phyloP scores from a whole-genome alignment of 2,113 vertebrate genomes.

The Pseudorhombus dupliciocellatus region DNA sequence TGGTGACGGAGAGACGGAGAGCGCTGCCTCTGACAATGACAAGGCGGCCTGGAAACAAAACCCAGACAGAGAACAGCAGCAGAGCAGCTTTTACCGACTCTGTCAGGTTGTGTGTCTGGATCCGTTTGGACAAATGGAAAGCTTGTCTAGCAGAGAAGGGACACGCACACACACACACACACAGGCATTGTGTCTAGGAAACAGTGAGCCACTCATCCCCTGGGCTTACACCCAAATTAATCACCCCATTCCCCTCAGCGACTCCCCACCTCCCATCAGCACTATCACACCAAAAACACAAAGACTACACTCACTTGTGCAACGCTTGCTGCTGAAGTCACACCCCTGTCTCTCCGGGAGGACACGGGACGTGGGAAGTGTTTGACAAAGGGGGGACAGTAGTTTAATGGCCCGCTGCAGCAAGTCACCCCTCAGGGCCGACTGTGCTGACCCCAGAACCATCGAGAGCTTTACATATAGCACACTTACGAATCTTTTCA shows the following conservation, averaged over 20 bases:
- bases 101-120: constrained; percentile 40
- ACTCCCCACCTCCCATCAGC: constrained; percentile 33
- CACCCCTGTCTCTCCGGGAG: background rate
- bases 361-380: background rate
- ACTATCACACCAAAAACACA: constrained; percentile 22
- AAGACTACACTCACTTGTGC: constrained; percentile 1
- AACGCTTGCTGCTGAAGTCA: background rate
- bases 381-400: background rate
- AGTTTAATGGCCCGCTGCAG: constrained; percentile 20
- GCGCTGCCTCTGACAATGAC: constrained; percentile 7
- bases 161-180: background rate
- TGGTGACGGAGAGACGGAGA: constrained; percentile 22
- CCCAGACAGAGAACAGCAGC: constrained; percentile 38
- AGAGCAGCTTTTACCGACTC: constrained; percentile 42
- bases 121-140: constrained; percentile 43
- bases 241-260: constrained; percentile 53
- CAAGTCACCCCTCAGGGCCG: constrained; percentile 17
- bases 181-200: constrained; percentile 62
- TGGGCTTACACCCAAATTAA: constrained; percentile 56
- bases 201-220: constrained; percentile 69
- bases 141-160: constrained; percentile 42
- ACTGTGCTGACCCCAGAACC: background rate
- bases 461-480: background rate
- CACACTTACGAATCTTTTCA: background rate
- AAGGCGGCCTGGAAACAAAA: constrained; percentile 39